Evolutionary conservation across 2,888 invertebrate species (phyloP).

Genomic region (Alloplasta piceator): DNA sequence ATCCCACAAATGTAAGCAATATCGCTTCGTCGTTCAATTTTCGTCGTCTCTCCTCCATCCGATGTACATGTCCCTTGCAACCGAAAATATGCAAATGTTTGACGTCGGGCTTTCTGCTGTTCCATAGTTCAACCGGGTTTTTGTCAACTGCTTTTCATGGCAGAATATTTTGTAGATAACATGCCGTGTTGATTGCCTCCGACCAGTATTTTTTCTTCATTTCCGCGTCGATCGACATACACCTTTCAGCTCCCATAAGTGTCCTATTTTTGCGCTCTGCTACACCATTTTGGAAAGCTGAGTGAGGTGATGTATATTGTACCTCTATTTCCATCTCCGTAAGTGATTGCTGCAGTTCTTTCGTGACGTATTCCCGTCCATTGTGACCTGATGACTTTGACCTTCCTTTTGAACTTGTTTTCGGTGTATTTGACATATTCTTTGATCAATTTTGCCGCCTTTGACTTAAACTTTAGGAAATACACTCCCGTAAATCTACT

Average conservation of each 20-base stretch:
- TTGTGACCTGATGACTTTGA: conserved; percentile 56
- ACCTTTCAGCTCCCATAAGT: conserved; percentile 48
- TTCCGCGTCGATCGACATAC: conserved; percentile 42
- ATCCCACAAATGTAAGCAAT: conserved; percentile 58
- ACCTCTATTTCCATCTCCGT: conserved; percentile 41
- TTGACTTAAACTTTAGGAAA: conserved; percentile 33
- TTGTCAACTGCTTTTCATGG: conserved; percentile 43
- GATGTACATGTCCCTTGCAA: conserved; percentile 41
- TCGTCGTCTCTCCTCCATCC: conserved; percentile 55
- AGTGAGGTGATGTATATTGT: conserved; percentile 64
- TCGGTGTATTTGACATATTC: conserved; percentile 45
- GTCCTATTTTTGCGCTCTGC: conserved; percentile 53
- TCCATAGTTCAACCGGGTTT: conserved; percentile 65
- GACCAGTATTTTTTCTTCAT: conserved; percentile 61
- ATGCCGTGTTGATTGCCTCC: conserved; percentile 65
- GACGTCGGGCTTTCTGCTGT: conserved; percentile 55
- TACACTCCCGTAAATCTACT: conserved; percentile 39
- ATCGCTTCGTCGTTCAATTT: conserved; percentile 62
- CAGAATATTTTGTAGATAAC: conserved; percentile 62
- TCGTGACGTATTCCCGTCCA: conserved; percentile 55
- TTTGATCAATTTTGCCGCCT: conserved; percentile 29
- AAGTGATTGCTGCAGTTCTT: conserved; percentile 40
- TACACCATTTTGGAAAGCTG: conserved; percentile 51
- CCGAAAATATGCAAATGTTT: conserved; percentile 65
- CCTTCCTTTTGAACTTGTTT: conserved; percentile 49